Percentiles rank a stretch among this genome's conserved stretches.
Conservation (phyloP, 1,140 invertebrate genomes). For the Diprion similis region DNA sequence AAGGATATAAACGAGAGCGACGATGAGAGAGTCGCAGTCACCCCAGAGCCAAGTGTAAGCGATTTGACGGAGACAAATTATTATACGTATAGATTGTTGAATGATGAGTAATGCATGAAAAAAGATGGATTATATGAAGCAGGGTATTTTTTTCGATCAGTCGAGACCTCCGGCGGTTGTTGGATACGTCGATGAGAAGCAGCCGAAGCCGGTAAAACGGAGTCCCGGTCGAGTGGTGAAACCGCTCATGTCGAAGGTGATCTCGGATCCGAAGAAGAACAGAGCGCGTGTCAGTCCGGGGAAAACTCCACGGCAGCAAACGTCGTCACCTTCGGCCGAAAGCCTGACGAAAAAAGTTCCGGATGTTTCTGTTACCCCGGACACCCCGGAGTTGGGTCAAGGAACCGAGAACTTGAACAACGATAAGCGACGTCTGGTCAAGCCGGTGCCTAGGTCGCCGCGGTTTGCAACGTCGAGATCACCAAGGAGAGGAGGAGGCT, state of each 20-base stretch:
- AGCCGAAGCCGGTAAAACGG: slow-evolving; percentile 22
- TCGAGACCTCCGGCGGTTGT: slow-evolving; percentile 24
- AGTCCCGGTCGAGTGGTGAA: slow-evolving; percentile 32
- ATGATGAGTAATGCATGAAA: not conserved
- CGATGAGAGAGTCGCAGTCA: slow-evolving; percentile 9
- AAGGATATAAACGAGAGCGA: slow-evolving; percentile 38
- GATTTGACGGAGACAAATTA: not conserved
- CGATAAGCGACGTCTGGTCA: slow-evolving; percentile 31
- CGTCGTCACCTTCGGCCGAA: slow-evolving; percentile 12
- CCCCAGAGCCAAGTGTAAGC: not conserved
- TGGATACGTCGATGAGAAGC: slow-evolving; percentile 36
- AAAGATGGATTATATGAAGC: too few species aligned
- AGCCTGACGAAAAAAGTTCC: slow-evolving; percentile 33
- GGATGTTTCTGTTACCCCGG: slow-evolving; percentile 32
- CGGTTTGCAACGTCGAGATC: slow-evolving; percentile 26
- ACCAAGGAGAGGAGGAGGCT: slow-evolving; percentile 29
- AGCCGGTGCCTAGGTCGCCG: slow-evolving; percentile 34
- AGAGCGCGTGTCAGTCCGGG: not conserved
- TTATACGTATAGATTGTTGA: not conserved
- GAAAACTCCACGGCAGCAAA: not conserved
- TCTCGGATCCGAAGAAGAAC: slow-evolving; percentile 4
- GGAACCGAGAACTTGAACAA: slow-evolving; percentile 15
- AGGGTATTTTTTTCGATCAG: slow-evolving; percentile 1
- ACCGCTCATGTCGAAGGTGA: slow-evolving; percentile 25
- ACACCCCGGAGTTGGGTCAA: slow-evolving; percentile 22